Percentiles rank a stretch among this genome's conserved stretches.
Evolutionary conservation across 2,113 vertebrate genomes (phyloP).

Genomic region (Promerops cafer): DNA sequence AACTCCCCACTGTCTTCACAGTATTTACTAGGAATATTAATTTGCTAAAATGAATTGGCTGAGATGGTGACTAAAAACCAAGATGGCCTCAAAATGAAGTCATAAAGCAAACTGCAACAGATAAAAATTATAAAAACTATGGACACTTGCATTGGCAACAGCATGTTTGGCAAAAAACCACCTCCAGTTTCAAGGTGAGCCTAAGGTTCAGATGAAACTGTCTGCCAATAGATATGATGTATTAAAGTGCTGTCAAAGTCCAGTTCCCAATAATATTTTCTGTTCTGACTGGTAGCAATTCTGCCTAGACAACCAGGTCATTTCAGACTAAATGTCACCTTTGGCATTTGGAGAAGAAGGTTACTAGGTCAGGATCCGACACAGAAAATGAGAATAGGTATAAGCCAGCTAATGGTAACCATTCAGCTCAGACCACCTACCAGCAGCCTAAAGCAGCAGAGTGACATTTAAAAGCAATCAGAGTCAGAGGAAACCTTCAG

Average conservation of each 20-base stretch:
- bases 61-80: not conserved
- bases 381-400: not conserved
- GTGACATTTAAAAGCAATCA: conserved; percentile 28
- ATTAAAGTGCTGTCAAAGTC: not conserved
- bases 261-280: not conserved
- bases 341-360: not conserved
- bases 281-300: not conserved
- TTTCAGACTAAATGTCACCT: not conserved
- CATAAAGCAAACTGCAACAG: not conserved
- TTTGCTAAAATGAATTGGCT: not conserved
- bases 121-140: not conserved
- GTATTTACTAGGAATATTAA: not conserved
- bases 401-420: not conserved
- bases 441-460: not conserved
- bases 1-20: not conserved
- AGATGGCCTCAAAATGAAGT: not conserved
- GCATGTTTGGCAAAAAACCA: not conserved
- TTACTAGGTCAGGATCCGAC: not conserved
- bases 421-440: not conserved
- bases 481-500: not conserved
- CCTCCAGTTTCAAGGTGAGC: not conserved
- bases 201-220: not conserved
- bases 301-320: not conserved
- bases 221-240: not conserved
- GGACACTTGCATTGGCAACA: not conserved